Base-by-base conservation (phyloP, 2,797 vertebrate genomes). In the Acropternis orthonyx region DNA sequence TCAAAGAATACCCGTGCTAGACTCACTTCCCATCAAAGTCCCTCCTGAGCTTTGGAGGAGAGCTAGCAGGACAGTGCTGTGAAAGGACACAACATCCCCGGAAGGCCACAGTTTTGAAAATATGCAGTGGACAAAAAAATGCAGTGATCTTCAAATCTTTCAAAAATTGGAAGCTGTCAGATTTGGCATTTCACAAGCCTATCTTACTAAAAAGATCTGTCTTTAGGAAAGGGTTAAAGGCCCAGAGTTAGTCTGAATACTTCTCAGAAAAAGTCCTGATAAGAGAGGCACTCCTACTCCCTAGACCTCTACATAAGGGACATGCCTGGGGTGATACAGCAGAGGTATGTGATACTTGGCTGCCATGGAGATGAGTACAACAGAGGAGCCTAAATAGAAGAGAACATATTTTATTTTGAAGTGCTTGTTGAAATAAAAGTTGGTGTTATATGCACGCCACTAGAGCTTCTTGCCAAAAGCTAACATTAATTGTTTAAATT, bases 401-500 rank as follows among this genome's bases (percentile, higher is more conserved):
- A 73, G 48, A 93, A 71, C n/a, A 77, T 63, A 23, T 78, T 95
- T 91, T 90, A 55, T 73, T 87, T 95, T 43, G 43, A 87, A 96
- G 61, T 14, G 4, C 66, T 51, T 90, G n/a, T 59, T 90, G 43
- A 46, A 94, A 49, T 83, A 78, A 81, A 96, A 87, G 82, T 93
- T 37, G 32, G 7, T 44, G 24, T 72, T 91, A 95, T 92, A 89
- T 72, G 65, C 9, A 17, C 44, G 21, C 39, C 0, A 0, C 52
- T 87, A 34, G 44, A 74, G 34, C 58, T 93, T 65, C 78, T 88
- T 90, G 86, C 88, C 85, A 82, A 92, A 95, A 95, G 81, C 92
- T 80, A 95, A 59, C 49, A 51, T 91, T 89, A 94, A 79, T 93
- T 95, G 81, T 92, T 94, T 88, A 89, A 94, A 95, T 92, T 95